A percentile compares a stretch with the other conserved stretches of the same genome.
Conservation (phyloP, 2,797 vertebrate species). For the Oryzias sinensis region DNA sequence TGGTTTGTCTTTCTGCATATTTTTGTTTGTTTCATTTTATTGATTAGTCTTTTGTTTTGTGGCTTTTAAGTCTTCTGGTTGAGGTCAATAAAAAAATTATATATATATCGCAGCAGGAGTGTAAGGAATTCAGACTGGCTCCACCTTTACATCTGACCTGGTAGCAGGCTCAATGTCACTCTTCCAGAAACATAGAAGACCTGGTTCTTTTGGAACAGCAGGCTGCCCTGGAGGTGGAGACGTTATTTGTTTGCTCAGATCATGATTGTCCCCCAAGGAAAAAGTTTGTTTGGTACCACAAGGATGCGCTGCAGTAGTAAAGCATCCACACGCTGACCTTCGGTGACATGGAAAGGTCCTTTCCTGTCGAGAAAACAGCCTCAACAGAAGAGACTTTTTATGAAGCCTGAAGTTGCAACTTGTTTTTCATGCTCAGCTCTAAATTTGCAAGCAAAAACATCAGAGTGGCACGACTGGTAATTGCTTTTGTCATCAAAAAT, state of each 20-base stretch:
- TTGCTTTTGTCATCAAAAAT: slow-evolving; percentile 45
- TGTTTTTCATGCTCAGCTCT: slow-evolving; percentile 15
- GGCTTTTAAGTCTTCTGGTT: neutral
- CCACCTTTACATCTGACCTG: slow-evolving; percentile 50
- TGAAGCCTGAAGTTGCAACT: slow-evolving; percentile 3
- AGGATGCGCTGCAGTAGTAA: slow-evolving; percentile 38
- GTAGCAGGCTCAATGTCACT: slow-evolving; percentile 25
- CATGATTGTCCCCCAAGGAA: slow-evolving; percentile 55
- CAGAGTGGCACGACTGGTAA: slow-evolving; percentile 35
- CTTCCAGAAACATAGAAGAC: slow-evolving; percentile 49
- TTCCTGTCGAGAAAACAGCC: slow-evolving; percentile 48
- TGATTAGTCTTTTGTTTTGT: slow-evolving; percentile 21
- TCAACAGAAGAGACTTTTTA: slow-evolving; percentile 30
- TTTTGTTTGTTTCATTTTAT: neutral
- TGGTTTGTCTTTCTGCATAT: neutral
- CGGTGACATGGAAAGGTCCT: slow-evolving; percentile 43
- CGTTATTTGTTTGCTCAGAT: slow-evolving; percentile 65
- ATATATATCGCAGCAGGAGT: neutral
- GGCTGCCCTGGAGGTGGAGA: slow-evolving; percentile 42
- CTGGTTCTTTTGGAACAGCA: slow-evolving; percentile 47
- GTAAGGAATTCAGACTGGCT: slow-evolving; percentile 17
- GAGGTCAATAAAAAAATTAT: too few relatives aligned
- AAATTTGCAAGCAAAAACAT: slow-evolving; percentile 21
- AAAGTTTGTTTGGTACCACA: slow-evolving; percentile 47
- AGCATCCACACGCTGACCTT: slow-evolving; percentile 44